These are phyloP conservation scores for Apodemus agrarius DNA, from an alignment of 2,797 vertebrate genomes.

Conservation along the genomic window DNA sequence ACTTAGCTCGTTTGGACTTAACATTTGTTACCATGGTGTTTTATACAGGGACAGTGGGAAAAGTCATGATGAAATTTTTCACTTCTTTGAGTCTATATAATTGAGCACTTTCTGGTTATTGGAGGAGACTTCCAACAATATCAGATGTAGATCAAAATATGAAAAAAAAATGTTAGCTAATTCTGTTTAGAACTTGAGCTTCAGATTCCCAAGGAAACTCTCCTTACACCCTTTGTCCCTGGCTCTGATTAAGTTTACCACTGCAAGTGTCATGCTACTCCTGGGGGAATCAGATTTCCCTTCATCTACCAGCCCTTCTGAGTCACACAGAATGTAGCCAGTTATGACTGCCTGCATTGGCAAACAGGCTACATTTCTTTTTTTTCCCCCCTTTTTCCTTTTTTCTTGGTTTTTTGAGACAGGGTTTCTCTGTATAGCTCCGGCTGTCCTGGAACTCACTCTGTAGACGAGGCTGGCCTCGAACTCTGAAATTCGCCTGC, in stretches of 20 bases:
- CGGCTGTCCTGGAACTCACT: too few species aligned
- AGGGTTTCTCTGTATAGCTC: too few species aligned
- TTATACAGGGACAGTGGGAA: slow-evolving; percentile 11
- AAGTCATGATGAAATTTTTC: slow-evolving; percentile 5
- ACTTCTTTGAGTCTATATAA: slow-evolving; percentile 1
- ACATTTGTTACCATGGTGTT: neutral
- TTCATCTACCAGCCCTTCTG: slow-evolving; percentile 53
- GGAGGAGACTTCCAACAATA: slow-evolving; percentile 25
- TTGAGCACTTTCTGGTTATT: slow-evolving; percentile 7
- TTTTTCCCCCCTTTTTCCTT: neutral
- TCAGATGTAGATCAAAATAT: neutral
- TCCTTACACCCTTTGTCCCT: slow-evolving; percentile 50
- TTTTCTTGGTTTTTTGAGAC: neutral
- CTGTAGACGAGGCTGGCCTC: too few species aligned
- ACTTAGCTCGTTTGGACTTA: neutral
- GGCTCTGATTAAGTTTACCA: slow-evolving; percentile 27
- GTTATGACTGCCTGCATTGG: slow-evolving; percentile 1
- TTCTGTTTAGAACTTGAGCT: slow-evolving; percentile 5
- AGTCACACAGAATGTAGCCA: slow-evolving; percentile 21
- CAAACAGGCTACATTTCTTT: slow-evolving; percentile 7
- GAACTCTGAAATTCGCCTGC: too few species aligned
- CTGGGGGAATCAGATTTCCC: slow-evolving; percentile 5
- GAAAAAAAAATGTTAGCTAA: neutral
- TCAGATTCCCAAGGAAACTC: slow-evolving; percentile 33
- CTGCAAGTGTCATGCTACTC: slow-evolving; percentile 8